Conservation (phyloP, 2,113 vertebrate species). For the Entomyzon cyanotis region DNA sequence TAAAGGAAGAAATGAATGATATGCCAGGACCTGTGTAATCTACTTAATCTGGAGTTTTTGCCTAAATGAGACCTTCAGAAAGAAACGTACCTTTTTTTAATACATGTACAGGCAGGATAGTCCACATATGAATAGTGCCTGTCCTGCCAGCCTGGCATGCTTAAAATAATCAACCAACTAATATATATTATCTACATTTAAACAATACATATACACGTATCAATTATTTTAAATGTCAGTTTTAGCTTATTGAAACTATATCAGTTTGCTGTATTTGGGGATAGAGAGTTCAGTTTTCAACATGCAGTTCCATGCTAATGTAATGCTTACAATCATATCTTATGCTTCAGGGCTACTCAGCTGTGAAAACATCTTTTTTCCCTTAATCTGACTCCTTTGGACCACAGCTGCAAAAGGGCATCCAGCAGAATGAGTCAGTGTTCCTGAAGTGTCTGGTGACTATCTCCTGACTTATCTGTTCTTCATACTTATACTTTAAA, state of each 20-base stretch:
- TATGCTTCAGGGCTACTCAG: not conserved
- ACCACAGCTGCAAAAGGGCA: not conserved
- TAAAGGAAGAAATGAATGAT: not conserved
- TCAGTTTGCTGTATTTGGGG: not conserved
- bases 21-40: not conserved
- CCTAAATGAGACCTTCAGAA: not conserved
- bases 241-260: not conserved
- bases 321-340: not conserved
- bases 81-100: not conserved
- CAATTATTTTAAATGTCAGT: not conserved
- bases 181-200: not conserved
- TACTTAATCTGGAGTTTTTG: not conserved
- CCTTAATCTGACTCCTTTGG: not conserved
- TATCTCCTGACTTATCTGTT: not conserved
- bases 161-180: not conserved
- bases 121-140: not conserved
- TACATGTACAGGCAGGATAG: not conserved
- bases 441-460: not conserved
- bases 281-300: not conserved
- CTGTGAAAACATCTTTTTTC: conserved; percentile 24
- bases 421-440: not conserved
- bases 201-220: not conserved
- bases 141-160: not conserved
- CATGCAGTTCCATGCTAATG: not conserved
- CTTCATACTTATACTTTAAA: not conserved